Base-by-base conservation (phyloP, 2,797 vertebrate species). In the Oryzias sinensis region DNA sequence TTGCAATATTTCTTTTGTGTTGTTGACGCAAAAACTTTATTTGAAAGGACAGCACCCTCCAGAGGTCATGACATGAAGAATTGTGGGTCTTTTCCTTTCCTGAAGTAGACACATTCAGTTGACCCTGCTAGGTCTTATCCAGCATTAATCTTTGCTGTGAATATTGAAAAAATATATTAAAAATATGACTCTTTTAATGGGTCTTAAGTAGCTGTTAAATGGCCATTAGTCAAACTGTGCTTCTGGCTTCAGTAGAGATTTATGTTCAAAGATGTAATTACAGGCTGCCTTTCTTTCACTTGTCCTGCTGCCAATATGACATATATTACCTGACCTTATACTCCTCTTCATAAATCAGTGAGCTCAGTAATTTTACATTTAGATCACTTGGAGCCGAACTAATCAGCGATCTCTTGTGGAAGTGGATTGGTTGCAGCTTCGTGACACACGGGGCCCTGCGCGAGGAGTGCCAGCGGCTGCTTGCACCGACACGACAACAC, bases 261-360 rank as follows among this genome's bases (percentile, higher is more conserved):
- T 88, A 88, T 83, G 77, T 87, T 87, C 70, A 80, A 88, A 86
- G 68, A 81, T 89, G 87, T 87, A 87, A 91, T 89, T 87, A 84
- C 85, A 82, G 76, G 61, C 77, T 68, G 61, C 57, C 73, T 65
- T 75, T 79, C 90, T 88, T 87, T 86, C 84, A 84, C 84, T 86
- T 83, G 86, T 87, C 71, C 80, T 76, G 75, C 59, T 72, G 86
- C 80, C 90, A 86, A 77, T 85, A 85, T 89, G 90, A 89, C 88
- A 84, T 74, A 82, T 77, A 83, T 88, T 86, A 88, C 79, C 76
- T 87, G 90, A 91, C 89, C 91, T 89, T 83, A 88, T 76, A 88
- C 79, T 87, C 80, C 71, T 90, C 82, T 89, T 90, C 85, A 91
- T 92, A 90, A 92, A 91, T 91, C 87, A 91, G 65, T 77, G 83